These are phyloP conservation scores for Molossus molossus DNA, from an alignment of 2,797 vertebrate genomes.

Conservation along the genomic window DNA sequence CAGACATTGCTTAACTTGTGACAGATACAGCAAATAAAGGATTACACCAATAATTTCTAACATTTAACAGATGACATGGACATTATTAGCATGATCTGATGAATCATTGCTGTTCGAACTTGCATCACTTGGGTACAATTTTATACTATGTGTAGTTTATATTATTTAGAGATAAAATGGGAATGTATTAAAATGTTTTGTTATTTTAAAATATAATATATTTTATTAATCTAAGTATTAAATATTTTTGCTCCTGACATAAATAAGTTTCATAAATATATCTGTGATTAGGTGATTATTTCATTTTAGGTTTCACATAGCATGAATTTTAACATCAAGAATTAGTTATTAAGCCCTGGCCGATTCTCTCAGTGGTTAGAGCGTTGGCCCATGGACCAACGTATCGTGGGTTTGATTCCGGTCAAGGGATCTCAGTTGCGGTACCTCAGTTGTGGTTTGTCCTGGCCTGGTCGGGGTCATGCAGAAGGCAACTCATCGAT, in stretches of 20 bases:
- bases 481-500: too few relatives aligned
- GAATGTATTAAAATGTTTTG: neutral
- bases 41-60: slow-evolving; percentile 25
- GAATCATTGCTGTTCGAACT: neutral
- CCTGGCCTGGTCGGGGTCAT: too few relatives aligned
- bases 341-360: neutral
- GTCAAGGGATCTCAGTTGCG: too few relatives aligned
- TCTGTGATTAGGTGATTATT: neutral
- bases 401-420: too few relatives aligned
- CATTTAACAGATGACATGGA: neutral
- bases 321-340: slow-evolving; percentile 19
- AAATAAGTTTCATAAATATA: slow-evolving; percentile 16
- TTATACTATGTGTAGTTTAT: slow-evolving; percentile 6
- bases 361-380: too few relatives aligned
- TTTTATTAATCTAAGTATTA: neutral
- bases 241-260: neutral
- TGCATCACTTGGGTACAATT: neutral
- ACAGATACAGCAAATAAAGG: slow-evolving; percentile 20
- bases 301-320: slow-evolving; percentile 27
- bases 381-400: too few relatives aligned
- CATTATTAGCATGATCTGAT: slow-evolving; percentile 22
- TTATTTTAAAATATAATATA: neutral
- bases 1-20: slow-evolving; percentile 20
- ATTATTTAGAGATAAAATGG: slow-evolving; percentile 50
- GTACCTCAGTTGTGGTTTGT: too few relatives aligned